Conservation (phyloP, 1,140 invertebrate genomes). For the Euborellia annulipes region DNA sequence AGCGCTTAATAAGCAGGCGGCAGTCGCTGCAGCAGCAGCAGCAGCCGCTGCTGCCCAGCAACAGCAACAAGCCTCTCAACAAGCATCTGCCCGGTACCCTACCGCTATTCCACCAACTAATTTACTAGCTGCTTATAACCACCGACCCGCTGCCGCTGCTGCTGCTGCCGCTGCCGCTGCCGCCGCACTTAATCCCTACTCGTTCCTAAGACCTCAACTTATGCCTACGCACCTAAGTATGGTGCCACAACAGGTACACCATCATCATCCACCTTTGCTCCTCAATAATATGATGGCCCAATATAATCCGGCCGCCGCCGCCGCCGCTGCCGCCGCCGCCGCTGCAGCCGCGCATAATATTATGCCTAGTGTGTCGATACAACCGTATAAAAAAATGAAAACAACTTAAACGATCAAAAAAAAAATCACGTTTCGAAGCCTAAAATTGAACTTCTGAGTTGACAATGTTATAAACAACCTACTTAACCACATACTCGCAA, state of each 20-base stretch:
- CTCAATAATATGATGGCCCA: slow-evolving; percentile 11
- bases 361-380: slow-evolving; percentile 30
- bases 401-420: slow-evolving; percentile 49
- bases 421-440: too few relatives aligned
- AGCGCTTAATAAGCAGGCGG: slow-evolving; percentile 46
- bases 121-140: slow-evolving; percentile 26
- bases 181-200: slow-evolving; percentile 34
- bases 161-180: slow-evolving; percentile 24
- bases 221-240: slow-evolving; percentile 15
- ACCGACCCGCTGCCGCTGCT: slow-evolving; percentile 37
- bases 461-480: too few relatives aligned
- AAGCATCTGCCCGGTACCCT: slow-evolving; percentile 20
- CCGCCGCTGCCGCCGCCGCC: slow-evolving; percentile 29
- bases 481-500: too few relatives aligned
- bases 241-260: slow-evolving; percentile 1
- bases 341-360: slow-evolving; percentile 22
- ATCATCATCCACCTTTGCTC: slow-evolving; percentile 6
- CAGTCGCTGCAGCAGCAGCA: slow-evolving; percentile 22
- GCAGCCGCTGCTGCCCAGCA: slow-evolving; percentile 15
- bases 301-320: slow-evolving; percentile 8
- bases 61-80: background rate
- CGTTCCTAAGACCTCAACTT: slow-evolving; percentile 26
- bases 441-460: too few relatives aligned
- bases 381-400: slow-evolving; percentile 76
- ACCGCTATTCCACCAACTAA: slow-evolving; percentile 23